Base-by-base conservation (phyloP, 2,888 invertebrate genomes). In the Pyrrhia umbra region DNA sequence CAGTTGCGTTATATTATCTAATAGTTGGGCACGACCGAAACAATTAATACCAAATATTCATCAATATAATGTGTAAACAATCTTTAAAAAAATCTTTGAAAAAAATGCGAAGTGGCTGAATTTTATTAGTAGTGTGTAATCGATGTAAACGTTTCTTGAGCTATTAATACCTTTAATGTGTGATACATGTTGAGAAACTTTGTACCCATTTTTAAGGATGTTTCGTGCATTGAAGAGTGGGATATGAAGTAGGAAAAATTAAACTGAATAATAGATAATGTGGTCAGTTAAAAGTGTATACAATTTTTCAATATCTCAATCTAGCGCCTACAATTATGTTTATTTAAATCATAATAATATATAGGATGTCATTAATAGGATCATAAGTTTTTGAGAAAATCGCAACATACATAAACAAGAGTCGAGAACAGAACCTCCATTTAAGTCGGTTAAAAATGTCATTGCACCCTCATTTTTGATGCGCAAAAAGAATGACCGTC, bases 1-100 rank as follows among this genome's bases (percentile, higher is more conserved):
- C 79, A 78, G 70, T 84, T 80, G 74, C 71, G 79, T 73, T 77
- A 75, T 82, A 81, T 87, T 90, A 88, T 85, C 85, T 87, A 86
- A 86, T 82, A 83, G 74, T 59, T 77, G 75, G 79, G 81, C 88
- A 86, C 82, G 88, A 81, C 68, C 80, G 68, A 70, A 76, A 77
- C 79, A 79, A 83, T 82, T 83, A 81, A 80, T 80, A 59, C 67
- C 52, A 59, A 63, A 55, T 57, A 73, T 50, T 68, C 70, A 61
- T 76, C 68, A 57, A 68, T 71, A 20, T 74, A 51, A 63, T 55
- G 42, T 52, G 18, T 67, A 60, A 67, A 67, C 47, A 66, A 52
- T 49, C 10, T 21, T 25, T 0, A 3, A 49, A 69, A 71, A 54
- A 63, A 54, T 27, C 2, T 30, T 51, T 15, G 2, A 21, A 15